Percentiles rank a stretch among this genome's conserved stretches.
Conservation (phyloP, 35 echinoderm and acorn worm species). For the Anneissia japonica region DNA sequence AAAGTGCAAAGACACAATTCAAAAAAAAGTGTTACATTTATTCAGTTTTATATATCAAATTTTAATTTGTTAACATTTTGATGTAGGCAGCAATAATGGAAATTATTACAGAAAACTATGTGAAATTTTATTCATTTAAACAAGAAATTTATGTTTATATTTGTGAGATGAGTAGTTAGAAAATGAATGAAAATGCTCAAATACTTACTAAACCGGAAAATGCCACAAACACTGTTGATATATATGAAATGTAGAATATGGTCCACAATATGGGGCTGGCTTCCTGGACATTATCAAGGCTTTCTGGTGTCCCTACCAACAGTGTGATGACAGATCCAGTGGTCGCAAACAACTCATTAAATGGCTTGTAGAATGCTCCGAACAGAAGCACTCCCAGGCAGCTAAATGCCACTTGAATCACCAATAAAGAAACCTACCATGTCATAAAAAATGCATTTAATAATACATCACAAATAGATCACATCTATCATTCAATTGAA, state of each 20-base stretch:
- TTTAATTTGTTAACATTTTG: no score
- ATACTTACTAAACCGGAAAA: slow-evolving; percentile 71
- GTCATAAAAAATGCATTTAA: no score
- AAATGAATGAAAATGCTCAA: neutral
- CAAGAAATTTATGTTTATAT: no score
- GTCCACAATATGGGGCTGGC: slow-evolving; percentile 66
- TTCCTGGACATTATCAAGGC: slow-evolving; percentile 18
- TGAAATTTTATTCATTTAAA: no score
- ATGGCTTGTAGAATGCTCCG: slow-evolving; percentile 57
- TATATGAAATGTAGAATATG: slow-evolving; percentile 56
- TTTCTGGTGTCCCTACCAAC: slow-evolving; percentile 32
- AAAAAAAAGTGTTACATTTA: no score
- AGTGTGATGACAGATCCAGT: slow-evolving; percentile 36
- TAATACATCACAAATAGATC: no score
- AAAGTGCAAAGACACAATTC: neutral
- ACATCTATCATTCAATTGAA: no score
- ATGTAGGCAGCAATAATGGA: no score
- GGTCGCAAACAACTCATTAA: slow-evolving; percentile 61
- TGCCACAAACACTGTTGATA: slow-evolving; percentile 42
- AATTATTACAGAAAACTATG: no score
- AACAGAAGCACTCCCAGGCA: slow-evolving; percentile 56
- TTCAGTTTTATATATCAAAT: no score
- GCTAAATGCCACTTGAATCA: slow-evolving; percentile 57
- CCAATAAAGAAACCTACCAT: slow-evolving; percentile 45
- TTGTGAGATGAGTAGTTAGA: no score